Evolutionary conservation across 2,113 vertebrate genomes (phyloP).

Genomic region (Callipepla californica): DNA sequence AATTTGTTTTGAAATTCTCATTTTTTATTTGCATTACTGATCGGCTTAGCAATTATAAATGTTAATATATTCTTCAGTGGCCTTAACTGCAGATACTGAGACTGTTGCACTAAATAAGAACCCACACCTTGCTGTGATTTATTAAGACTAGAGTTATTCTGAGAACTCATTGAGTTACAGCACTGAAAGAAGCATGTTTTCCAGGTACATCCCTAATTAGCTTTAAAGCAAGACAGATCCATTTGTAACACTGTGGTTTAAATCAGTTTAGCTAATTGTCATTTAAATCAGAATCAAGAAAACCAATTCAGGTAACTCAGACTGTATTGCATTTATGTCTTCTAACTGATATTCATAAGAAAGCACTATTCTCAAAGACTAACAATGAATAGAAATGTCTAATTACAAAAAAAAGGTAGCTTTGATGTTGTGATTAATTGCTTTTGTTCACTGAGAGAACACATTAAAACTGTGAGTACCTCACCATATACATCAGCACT

Average conservation of each 20-base stretch:
- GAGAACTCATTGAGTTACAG: constrained; percentile 17
- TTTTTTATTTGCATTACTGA: constrained; percentile 17
- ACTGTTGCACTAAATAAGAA: constrained; percentile 19
- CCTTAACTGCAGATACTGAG: neutral
- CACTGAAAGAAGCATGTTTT: neutral
- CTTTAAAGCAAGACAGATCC: neutral
- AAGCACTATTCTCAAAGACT: neutral
- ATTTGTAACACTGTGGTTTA: neutral
- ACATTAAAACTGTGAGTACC: fast-evolving
- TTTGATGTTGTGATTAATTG: neutral
- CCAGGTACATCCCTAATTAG: constrained; percentile 20
- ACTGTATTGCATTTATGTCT: neutral
- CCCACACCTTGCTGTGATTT: constrained; percentile 17
- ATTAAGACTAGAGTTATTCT: constrained; percentile 5
- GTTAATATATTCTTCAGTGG: constrained; percentile 48
- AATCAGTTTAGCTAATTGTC: constrained; percentile 5
- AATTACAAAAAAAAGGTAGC: neutral
- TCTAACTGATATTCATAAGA: neutral
- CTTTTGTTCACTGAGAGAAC: neutral
- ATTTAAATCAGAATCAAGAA: constrained; percentile 17
- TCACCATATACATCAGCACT: neutral
- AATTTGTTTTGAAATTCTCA: constrained; percentile 33
- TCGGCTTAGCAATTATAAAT: constrained; percentile 46
- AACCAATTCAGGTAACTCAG: neutral
- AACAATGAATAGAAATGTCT: neutral